Conservation (phyloP, 2,797 vertebrate species). For the Potorous gilbertii region DNA sequence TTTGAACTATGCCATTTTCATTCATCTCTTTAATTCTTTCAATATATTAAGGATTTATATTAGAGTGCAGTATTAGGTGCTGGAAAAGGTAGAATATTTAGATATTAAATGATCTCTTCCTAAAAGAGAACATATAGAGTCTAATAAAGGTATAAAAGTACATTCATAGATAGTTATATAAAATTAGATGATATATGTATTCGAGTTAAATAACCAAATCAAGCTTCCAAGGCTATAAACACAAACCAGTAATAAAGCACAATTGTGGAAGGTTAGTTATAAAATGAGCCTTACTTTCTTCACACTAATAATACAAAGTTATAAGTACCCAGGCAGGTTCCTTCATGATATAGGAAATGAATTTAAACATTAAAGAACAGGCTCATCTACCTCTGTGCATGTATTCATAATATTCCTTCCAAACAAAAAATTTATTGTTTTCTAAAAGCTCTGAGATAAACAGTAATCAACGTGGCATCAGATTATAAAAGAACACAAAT, state of each 20-base stretch:
- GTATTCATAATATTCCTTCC: slow-evolving; percentile 1
- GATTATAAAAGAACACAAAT: slow-evolving; percentile 66
- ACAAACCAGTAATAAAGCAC: neutral
- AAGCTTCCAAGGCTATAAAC: neutral
- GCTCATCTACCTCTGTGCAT: neutral
- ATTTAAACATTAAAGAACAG: neutral
- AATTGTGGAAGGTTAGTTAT: neutral
- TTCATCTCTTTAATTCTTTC: neutral
- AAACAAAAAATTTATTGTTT: slow-evolving; percentile 27
- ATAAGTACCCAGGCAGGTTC: neutral
- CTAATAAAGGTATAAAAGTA: neutral
- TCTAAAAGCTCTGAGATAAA: slow-evolving; percentile 31
- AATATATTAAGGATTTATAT: neutral
- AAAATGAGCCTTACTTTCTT: neutral
- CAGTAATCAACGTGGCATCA: slow-evolving; percentile 18
- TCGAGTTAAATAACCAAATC: neutral
- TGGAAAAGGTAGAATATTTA: neutral
- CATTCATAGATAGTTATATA: neutral
- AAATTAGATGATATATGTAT: neutral
- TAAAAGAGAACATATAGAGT: neutral
- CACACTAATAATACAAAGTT: neutral
- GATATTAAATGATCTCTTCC: neutral
- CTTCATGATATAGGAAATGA: neutral
- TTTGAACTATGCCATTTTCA: neutral
- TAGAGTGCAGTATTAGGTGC: neutral